These are phyloP conservation scores for Myioborus melanocephalus DNA, from an alignment of 2,797 vertebrate genomes.

Conservation along the genomic window DNA sequence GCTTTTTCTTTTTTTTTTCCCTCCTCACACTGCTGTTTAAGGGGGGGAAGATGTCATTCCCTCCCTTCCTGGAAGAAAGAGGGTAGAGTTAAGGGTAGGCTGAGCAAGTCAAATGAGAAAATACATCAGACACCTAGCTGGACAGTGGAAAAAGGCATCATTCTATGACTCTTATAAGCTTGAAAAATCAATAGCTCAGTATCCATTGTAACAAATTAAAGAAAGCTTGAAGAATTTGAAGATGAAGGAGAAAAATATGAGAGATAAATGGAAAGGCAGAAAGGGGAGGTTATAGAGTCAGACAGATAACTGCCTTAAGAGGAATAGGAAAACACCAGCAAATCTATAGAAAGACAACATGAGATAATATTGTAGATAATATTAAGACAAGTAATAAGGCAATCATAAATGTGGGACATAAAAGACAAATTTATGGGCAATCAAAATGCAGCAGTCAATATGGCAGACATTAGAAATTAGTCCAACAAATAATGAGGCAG, in stretches of 20 bases:
- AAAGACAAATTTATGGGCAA: not conserved
- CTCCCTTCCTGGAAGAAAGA: not conserved
- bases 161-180: not conserved
- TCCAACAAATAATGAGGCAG: not conserved
- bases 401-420: not conserved
- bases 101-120: not conserved
- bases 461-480: not conserved
- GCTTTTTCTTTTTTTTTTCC: accelerated
- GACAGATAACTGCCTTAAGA: not conserved
- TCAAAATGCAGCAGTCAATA: not conserved
- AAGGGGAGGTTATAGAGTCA: not conserved
- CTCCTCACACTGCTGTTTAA: not conserved
- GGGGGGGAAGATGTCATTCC: not conserved
- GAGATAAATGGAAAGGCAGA: not conserved
- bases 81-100: accelerated
- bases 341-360: not conserved
- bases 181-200: not conserved
- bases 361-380: not conserved
- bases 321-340: not conserved
- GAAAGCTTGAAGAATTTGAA: not conserved
- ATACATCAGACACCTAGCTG: not conserved
- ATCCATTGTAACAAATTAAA: not conserved
- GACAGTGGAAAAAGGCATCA: not conserved
- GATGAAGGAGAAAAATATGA: not conserved
- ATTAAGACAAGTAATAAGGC: not conserved